Evolutionary conservation across 1,140 invertebrate genomes (phyloP).

Genomic region (Brachionus paranguensis): DNA sequence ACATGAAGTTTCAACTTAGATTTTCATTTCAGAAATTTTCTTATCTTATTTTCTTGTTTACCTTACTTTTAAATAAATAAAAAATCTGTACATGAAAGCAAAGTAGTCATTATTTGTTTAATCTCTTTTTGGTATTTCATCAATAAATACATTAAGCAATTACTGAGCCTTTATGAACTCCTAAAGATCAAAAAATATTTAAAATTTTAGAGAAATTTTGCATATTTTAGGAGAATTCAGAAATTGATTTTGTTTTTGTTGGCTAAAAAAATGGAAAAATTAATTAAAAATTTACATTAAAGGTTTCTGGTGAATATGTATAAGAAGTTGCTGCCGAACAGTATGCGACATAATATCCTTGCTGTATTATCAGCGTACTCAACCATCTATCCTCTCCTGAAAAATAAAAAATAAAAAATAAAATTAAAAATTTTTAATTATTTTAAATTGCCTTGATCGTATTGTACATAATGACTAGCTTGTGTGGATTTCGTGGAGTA

Average conservation of each 20-base stretch:
- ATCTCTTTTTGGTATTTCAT: no score
- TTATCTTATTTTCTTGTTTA: no score
- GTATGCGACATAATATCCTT: constrained; percentile 64
- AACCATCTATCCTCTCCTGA: constrained; percentile 64
- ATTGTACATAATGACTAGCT: constrained; percentile 62
- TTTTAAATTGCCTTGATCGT: constrained; percentile 60
- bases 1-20: no score
- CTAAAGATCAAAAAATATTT: no score
- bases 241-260: neutral
- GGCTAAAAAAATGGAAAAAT: neutral
- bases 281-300: constrained; percentile 43
- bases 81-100: no score
- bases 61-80: no score
- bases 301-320: constrained; percentile 63
- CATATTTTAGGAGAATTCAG: no score
- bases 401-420: neutral
- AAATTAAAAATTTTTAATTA: neutral
- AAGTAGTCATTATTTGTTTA: no score
- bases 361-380: constrained; percentile 63
- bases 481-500: constrained; percentile 60
- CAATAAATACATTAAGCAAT: no score
- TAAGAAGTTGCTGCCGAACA: constrained; percentile 64
- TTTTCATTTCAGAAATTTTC: neutral
- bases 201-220: no score
- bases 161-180: no score